Evolutionary conservation across 2,113 vertebrate genomes (phyloP).

Genomic region (Polypterus bichir): DNA sequence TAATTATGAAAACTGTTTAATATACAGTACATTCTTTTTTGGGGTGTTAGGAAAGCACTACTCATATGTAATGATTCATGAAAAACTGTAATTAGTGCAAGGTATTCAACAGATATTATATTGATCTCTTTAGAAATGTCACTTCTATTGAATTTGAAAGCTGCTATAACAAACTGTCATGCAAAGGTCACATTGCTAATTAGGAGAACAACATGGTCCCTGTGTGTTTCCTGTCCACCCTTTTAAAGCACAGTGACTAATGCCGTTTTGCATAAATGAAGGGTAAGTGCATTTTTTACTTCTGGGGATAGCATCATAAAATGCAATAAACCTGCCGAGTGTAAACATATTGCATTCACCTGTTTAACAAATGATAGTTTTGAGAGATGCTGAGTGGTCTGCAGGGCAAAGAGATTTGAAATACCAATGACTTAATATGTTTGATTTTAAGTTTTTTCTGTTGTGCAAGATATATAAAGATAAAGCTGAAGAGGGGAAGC

Average conservation of each 20-base stretch:
- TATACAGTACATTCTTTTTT: no score
- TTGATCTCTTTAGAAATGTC: conserved; percentile 18
- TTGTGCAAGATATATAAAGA: no score
- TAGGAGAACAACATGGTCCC: not conserved
- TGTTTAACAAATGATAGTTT: not conserved
- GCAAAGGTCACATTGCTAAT: conserved; percentile 18
- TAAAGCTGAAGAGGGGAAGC: no score
- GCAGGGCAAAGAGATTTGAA: no score
- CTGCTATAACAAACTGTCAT: conserved; percentile 21
- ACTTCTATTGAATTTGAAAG: conserved; percentile 18
- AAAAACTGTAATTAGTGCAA: conserved; percentile 26
- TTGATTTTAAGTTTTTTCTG: no score
- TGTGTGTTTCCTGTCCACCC: not conserved
- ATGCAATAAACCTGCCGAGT: not conserved
- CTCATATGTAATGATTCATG: not conserved
- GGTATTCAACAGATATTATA: conserved; percentile 32
- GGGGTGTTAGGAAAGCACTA: no score
- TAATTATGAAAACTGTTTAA: no score
- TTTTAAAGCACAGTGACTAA: not conserved
- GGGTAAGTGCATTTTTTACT: not conserved
- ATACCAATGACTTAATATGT: no score
- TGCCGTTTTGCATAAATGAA: not conserved
- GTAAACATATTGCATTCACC: not conserved
- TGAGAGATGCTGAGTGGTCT: no score
- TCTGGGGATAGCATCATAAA: not conserved